Evolutionary conservation across 2,797 vertebrate genomes (phyloP), one percentile per base, ranked within the genome.

Genomic region (Sebastes taczanowskii): DNA sequence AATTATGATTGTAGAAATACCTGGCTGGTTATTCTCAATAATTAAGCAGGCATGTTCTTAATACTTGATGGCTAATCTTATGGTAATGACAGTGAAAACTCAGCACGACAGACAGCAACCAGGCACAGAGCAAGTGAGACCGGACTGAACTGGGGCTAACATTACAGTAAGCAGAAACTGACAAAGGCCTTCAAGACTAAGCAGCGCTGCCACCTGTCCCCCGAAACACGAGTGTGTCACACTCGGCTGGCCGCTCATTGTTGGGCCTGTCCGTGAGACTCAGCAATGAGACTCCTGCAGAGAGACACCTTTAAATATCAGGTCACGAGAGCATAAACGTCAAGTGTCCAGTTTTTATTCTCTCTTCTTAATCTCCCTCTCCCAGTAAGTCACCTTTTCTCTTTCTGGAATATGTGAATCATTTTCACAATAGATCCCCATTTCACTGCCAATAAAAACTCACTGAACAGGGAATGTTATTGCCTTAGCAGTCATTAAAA

Each of bases 191-290:
- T 42, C 29, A 59, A 72, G 85, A 67, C 56, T 8, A 49, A 32
- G 69, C 84, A 18, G 88, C 90, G 1, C 69, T 91, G 83, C 92
- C 93, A 95, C 86, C 94, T 95, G 94, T 87, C 81, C 65, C 20
- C 58, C 20, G 93, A 92, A 94, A 95, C 82, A 81, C 27, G 86
- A 95, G 92, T 18, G 52, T 46, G 87, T 90, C 84, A 86, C 88
- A 82, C 84, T 72, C 16, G 64, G 32, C 64, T 82, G 89, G 66
- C n/a, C 32, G n/a, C 79, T 63, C 77, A 82, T 81, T 91, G 88
- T 85, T 59, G 0, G 64, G 29, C 61, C 56, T 7, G 72, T 49
- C 59, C 9, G 18, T 64, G 85, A 82, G 87, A 90, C 78, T 32
- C 53, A 64, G 82, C 74, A 34, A 65, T 9, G 29, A 85, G 62